Evolutionary conservation across 1,140 invertebrate genomes (phyloP).

Genomic region (Brachystomella parvula): DNA sequence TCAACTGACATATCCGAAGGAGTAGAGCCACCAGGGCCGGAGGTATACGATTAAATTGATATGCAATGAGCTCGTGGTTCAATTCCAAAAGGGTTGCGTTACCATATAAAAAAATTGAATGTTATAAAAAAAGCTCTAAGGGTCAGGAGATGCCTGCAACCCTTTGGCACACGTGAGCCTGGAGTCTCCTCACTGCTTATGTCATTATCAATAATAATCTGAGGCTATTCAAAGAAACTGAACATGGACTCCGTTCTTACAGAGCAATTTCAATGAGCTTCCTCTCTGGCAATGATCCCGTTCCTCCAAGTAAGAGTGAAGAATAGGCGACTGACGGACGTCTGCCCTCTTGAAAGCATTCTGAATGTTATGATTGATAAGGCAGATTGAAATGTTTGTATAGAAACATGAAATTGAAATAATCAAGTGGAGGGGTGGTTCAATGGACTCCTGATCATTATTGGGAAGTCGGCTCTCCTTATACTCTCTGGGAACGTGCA

Average conservation of each 20-base stretch:
- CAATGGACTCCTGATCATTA: too few species aligned
- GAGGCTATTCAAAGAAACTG: constrained; percentile 17
- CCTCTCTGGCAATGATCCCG: neutral
- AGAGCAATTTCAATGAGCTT: neutral
- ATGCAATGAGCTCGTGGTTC: constrained; percentile 19
- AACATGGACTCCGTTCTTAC: constrained; percentile 11
- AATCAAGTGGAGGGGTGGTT: neutral
- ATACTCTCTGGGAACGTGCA: too few species aligned
- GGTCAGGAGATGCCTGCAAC: neutral
- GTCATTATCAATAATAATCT: constrained; percentile 22
- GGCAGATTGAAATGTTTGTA: constrained; percentile 26
- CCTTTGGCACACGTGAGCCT: neutral
- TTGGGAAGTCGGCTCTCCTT: too few species aligned
- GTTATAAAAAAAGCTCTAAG: neutral
- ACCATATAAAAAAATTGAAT: neutral
- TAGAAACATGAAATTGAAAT: too few species aligned
- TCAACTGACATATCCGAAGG: neutral
- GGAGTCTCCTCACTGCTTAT: neutral
- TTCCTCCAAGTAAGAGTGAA: neutral
- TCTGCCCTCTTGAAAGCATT: constrained; percentile 18
- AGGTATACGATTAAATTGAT: constrained; percentile 32
- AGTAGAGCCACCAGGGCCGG: constrained; percentile 4
- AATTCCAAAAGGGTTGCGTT: neutral
- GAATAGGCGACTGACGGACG: neutral
- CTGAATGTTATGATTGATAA: constrained; percentile 36